Base-by-base conservation (phyloP, 53 echinoderm and acorn worm species). In the Paracentrotus lividus region DNA sequence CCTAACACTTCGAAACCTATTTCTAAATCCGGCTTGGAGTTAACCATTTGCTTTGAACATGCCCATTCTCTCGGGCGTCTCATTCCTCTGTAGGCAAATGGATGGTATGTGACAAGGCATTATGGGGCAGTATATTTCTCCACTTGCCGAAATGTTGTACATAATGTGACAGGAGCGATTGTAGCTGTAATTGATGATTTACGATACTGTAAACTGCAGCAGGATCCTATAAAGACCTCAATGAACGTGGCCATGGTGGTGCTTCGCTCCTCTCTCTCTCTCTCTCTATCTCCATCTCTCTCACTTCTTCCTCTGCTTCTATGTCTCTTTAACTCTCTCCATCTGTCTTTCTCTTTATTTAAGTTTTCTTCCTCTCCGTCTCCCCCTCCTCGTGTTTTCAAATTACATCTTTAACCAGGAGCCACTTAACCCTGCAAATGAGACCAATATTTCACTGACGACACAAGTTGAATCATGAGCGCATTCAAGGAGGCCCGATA, bases 361-460 rank as follows among this genome's bases (percentile, higher is more conserved):
- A n/a, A n/a, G n/a, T n/a, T n/a, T n/a, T n/a, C n/a, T n/a, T n/a
- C n/a, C n/a, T n/a, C n/a, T n/a, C n/a, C n/a, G n/a, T n/a, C n/a
- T n/a, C n/a, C n/a, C n/a, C n/a, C n/a, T n/a, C n/a, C n/a, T n/a
- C n/a, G n/a, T n/a, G n/a, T n/a, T n/a, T n/a, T n/a, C 75, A 90
- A 52, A 90, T 90, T 90, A 90, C 44, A 23, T 57, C 72, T 49
- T n/a, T 72, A 90, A 90, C 49, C 91, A 90, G 91, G 51, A 1
- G 42, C 91, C 33, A 90, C 91, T 90, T 90, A 90, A 90, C 91
- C 91, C 52, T 20, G 42, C 91, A 90, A 90, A 90, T 90, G 69
- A 90, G 75, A 54, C 91, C 75, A 90, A 90, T 90, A 90, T 90
- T 90, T 90, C 91, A 90, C 27, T 7, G 57, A 42, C 57, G 65